Base-by-base conservation (phyloP, 2,888 invertebrate genomes). In the Dryadula phaetusa region DNA sequence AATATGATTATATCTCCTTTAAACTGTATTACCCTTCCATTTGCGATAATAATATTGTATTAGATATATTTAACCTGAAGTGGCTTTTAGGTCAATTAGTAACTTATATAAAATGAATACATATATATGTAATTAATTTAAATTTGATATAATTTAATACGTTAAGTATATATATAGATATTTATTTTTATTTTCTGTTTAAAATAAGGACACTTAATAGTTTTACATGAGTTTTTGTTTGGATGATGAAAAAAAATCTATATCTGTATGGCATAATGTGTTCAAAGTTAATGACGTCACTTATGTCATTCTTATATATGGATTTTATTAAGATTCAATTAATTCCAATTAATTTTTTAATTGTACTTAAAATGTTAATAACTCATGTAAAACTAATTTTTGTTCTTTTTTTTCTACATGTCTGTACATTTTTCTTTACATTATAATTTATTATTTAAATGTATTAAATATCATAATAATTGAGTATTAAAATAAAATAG, bases 31-130 rank as follows among this genome's bases (percentile, higher is more conserved):
- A 64, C 86, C 88, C 88, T 90, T 88, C 90, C 87, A 75, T 77
- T 77, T 75, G 47, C 64, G 82, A 88, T 87, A 85, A 85, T 86
- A 84, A 81, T 77, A 78, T 75, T 52, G 69, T 74, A 76, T 67
- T 67, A 67, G 54, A 61, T 60, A 62, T 54, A 67, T 67, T 64
- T 70, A 70, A 83, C 81, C 85, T 83, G 70, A 85, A 81, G 87
- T 87, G 88, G 84, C 87, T 88, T 89, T 71, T 87, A 86, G 87
- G 91, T 91, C 91, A 91, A 91, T 91, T 91, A 90, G 70, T 71
- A 67, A 47, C n/a, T 37, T 37, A 37, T 37, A 44, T 53, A n/a
- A n/a, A n/a, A n/a, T n/a, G n/a, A n/a, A n/a, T n/a, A n/a, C n/a
- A n/a, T n/a, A n/a, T n/a, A n/a, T n/a, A n/a, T n/a, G n/a, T n/a